Conservation (phyloP, 2,888 invertebrate genomes). For the Brachycybe producta region DNA sequence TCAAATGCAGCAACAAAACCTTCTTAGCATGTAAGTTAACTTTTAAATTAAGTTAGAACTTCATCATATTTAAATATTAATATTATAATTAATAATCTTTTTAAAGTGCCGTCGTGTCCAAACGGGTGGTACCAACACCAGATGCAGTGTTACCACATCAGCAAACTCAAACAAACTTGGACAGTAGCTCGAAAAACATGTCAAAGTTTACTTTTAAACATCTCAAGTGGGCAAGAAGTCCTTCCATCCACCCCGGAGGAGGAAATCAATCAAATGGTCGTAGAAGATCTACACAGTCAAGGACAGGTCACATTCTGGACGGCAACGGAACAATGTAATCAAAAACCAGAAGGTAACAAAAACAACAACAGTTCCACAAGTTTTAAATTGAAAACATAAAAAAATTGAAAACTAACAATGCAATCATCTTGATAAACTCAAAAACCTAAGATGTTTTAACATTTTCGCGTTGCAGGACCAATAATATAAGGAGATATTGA, state of each 20-base stretch:
- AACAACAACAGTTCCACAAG: too few species aligned
- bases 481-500: too few species aligned
- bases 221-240: slow-evolving; percentile 6
- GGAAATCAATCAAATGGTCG: neutral
- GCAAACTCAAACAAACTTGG: neutral
- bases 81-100: neutral
- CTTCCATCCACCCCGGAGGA: too few species aligned
- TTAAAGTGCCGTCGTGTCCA: slow-evolving; percentile 15
- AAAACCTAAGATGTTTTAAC: too few species aligned
- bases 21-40: slow-evolving; percentile 13
- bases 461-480: too few species aligned
- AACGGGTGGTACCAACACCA: slow-evolving; percentile 5
- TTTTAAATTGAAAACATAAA: neutral
- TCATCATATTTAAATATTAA: neutral
- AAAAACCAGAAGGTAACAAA: too few species aligned
- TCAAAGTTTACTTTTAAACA: too few species aligned
- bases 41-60: neutral
- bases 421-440: neutral
- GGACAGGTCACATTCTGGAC: too few species aligned
- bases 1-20: slow-evolving; percentile 10
- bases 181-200: neutral
- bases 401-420: neutral
- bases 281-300: neutral
- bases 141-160: slow-evolving; percentile 10
- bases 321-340: too few species aligned